A percentile compares a stretch with the other conserved stretches of the same genome.
phyloP scores from a whole-genome alignment of 2,113 vertebrate species.

The Rutilus rutilus region DNA sequence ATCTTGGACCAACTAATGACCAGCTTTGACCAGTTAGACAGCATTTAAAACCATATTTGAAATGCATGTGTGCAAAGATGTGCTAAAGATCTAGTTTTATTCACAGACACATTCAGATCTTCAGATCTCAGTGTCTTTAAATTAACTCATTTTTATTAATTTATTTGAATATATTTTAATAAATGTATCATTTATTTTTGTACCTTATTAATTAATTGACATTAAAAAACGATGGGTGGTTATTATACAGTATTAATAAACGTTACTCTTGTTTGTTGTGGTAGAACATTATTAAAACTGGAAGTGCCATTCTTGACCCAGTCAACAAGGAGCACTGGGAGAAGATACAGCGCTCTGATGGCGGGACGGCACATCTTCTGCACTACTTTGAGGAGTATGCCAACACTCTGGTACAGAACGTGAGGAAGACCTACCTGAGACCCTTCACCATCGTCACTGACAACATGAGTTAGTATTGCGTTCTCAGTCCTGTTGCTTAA shows the following conservation, averaged over 20 bases:
- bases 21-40: not conserved
- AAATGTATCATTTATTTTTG: too few relatives aligned
- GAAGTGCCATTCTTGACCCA: slow-evolving; percentile 81
- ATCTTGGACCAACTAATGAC: not conserved
- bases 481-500: not conserved
- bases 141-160: not conserved
- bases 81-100: too few relatives aligned
- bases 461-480: slow-evolving; percentile 82
- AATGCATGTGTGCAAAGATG: not conserved
- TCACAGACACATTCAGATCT: too few relatives aligned
- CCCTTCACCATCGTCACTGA: slow-evolving; percentile 82
- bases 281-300: slow-evolving; percentile 80
- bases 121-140: too few relatives aligned
- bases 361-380: slow-evolving; percentile 77
- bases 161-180: too few relatives aligned
- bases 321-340: slow-evolving; percentile 82
- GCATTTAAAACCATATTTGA: not conserved
- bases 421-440: slow-evolving; percentile 83
- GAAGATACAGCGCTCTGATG: slow-evolving; percentile 82
- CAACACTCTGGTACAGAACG: slow-evolving; percentile 79
- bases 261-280: slow-evolving; percentile 1
- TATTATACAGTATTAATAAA: not conserved
- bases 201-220: too few relatives aligned
- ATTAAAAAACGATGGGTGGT: not conserved
- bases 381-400: slow-evolving; percentile 81